Conservation (phyloP, 2,797 vertebrate genomes). For the Synaphobranchus kaupii region DNA sequence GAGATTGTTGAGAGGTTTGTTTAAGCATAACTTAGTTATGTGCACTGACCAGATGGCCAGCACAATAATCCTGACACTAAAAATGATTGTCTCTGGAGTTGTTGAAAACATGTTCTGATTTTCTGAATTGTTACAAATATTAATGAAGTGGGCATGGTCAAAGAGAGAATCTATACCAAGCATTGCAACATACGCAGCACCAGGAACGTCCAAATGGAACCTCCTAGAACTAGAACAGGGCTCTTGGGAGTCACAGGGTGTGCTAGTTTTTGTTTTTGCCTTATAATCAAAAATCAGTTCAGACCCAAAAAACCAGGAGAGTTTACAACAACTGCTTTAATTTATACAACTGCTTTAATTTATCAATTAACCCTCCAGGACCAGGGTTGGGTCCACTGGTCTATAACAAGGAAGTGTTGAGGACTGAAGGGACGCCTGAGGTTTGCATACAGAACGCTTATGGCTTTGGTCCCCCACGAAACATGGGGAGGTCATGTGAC, state of each 20-base stretch:
- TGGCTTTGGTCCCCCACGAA: not conserved
- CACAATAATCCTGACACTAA: not conserved
- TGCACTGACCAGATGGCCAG: not conserved
- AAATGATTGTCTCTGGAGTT: not conserved
- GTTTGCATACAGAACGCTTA: not conserved
- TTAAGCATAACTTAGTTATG: not conserved
- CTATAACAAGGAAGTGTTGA: not conserved
- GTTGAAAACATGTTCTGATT: not conserved
- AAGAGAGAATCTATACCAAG: not conserved
- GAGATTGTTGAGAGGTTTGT: conserved; percentile 3
- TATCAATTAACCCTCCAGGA: not conserved
- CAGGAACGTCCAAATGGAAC: not conserved
- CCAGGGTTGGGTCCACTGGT: not conserved
- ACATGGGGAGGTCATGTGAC: not conserved
- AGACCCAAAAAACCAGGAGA: not conserved
- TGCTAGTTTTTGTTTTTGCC: not conserved
- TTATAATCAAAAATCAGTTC: not conserved
- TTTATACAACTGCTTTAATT: not conserved
- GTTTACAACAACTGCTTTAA: not conserved
- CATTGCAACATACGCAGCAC: not conserved
- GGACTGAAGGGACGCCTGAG: not conserved
- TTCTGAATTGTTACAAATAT: too few relatives aligned
- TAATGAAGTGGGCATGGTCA: too few relatives aligned
- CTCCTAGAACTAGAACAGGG: not conserved
- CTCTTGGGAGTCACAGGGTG: not conserved